phyloP scores from a whole-genome alignment of 2,888 invertebrate genomes.

The Nebria salina region DNA sequence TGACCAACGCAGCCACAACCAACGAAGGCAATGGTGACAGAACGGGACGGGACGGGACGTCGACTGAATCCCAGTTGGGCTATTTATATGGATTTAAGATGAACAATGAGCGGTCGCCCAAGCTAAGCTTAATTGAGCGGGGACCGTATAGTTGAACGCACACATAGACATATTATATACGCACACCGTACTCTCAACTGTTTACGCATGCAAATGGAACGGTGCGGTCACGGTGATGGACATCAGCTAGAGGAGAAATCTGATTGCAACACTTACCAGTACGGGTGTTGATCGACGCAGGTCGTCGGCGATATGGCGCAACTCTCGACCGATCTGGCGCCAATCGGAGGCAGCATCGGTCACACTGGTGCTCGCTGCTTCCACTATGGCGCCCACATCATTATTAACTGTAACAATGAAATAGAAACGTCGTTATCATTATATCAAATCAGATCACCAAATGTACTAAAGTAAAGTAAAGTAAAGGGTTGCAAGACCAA shows the following conservation, averaged over 20 bases:
- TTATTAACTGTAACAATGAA: slow-evolving; percentile 15
- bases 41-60: slow-evolving; percentile 49
- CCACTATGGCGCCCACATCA: background rate
- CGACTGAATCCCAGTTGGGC: slow-evolving; percentile 60
- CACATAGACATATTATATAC: background rate
- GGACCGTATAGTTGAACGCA: slow-evolving; percentile 50
- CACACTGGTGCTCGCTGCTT: background rate
- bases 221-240: slow-evolving; percentile 53
- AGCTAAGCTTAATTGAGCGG: slow-evolving; percentile 60
- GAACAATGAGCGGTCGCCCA: slow-evolving; percentile 56
- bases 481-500: slow-evolving; percentile 38
- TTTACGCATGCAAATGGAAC: slow-evolving; percentile 63
- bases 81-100: slow-evolving; percentile 63
- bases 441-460: background rate
- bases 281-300: slow-evolving; percentile 48
- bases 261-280: slow-evolving; percentile 51
- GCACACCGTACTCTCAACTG: slow-evolving; percentile 49
- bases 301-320: slow-evolving; percentile 50
- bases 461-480: background rate
- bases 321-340: slow-evolving; percentile 48
- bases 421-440: slow-evolving; percentile 1
- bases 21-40: slow-evolving; percentile 48
- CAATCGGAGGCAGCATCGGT: slow-evolving; percentile 48
- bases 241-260: slow-evolving; percentile 38
- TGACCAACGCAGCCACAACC: slow-evolving; percentile 52